Evolutionary conservation across 2,113 vertebrate genomes (phyloP).

Genomic region (Erythrolamprus reginae): DNA sequence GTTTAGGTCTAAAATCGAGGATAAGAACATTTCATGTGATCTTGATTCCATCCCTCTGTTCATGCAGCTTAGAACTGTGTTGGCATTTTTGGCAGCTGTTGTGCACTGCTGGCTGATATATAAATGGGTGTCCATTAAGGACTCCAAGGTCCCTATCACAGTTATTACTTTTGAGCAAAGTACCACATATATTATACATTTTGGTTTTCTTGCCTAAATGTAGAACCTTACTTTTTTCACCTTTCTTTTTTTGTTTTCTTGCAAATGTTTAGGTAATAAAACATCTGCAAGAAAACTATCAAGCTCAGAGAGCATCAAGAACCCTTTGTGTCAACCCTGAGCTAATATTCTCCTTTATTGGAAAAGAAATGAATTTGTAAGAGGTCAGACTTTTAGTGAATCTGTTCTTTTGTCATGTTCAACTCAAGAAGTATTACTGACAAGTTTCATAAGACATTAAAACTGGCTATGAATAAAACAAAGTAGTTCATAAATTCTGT

Average conservation of each 20-base stretch:
- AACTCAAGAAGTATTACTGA: neutral
- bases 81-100: too few species aligned
- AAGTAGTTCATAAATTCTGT: neutral
- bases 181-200: too few species aligned
- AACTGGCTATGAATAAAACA: neutral
- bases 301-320: neutral
- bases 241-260: too few species aligned
- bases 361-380: neutral
- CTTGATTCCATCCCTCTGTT: too few species aligned
- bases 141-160: too few species aligned
- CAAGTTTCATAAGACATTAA: neutral
- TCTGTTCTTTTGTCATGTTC: neutral
- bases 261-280: neutral
- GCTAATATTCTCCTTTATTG: neutral
- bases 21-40: neutral
- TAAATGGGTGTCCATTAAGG: too few species aligned
- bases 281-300: neutral
- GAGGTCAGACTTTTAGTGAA: neutral
- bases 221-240: too few species aligned
- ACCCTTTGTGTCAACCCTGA: neutral
- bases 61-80: too few species aligned
- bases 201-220: too few species aligned
- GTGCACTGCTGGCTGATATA: too few species aligned
- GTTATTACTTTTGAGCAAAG: too few species aligned
- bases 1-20: neutral